A percentile compares a stretch with the other conserved stretches of the same genome.
Evolutionary conservation across 2,888 invertebrate genomes (phyloP).

Genomic region (Ferrisia virgata): DNA sequence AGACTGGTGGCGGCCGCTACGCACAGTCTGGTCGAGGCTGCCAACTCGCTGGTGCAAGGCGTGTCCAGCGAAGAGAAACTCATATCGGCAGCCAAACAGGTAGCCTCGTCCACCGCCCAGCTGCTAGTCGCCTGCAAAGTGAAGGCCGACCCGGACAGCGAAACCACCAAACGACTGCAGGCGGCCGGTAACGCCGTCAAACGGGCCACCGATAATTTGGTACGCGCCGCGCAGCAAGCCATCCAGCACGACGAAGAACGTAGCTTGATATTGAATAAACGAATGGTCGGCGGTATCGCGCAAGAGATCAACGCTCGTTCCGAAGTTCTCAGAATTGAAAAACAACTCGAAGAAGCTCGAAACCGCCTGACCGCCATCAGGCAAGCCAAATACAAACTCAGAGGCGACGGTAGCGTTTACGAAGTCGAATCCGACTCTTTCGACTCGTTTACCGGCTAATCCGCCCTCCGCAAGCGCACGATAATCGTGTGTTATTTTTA

Average conservation of each 20-base stretch:
- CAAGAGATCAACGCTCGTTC: constrained; percentile 91
- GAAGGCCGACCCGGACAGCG: constrained; percentile 93
- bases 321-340: constrained; percentile 89
- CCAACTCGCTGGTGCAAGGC: constrained; percentile 92
- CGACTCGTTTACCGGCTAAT: neutral
- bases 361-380: constrained; percentile 85
- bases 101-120: constrained; percentile 96
- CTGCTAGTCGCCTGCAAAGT: constrained; percentile 95
- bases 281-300: constrained; percentile 93
- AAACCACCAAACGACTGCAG: constrained; percentile 80
- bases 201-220: constrained; percentile 94
- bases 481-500: too few species aligned
- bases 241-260: constrained; percentile 89
- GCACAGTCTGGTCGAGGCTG: constrained; percentile 95
- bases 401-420: constrained; percentile 59
- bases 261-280: constrained; percentile 80
- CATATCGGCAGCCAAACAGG: constrained; percentile 92
- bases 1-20: constrained; percentile 95
- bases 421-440: constrained; percentile 54
- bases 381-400: constrained; percentile 84
- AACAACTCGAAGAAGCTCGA: constrained; percentile 88
- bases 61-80: constrained; percentile 91
- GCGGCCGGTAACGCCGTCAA: constrained; percentile 96
- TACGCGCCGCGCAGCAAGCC: constrained; percentile 88
- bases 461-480: too few species aligned